phyloP scores from a whole-genome alignment of 2,888 invertebrate species.

The Hemicrepidius hirtus region DNA sequence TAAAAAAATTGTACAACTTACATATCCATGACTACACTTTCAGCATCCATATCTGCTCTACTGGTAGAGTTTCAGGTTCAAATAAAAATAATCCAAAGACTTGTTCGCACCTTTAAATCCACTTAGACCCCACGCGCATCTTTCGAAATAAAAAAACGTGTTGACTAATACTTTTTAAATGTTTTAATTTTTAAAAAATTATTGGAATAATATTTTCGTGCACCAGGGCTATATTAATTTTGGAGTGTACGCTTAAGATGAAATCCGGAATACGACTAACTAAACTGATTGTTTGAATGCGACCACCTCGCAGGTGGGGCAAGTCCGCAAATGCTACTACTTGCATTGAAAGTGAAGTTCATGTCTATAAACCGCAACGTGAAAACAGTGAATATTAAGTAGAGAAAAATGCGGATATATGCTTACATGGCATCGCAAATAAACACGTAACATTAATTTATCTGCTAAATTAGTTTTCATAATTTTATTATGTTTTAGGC shows the following conservation, averaged over 20 bases:
- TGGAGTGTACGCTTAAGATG: conserved; percentile 38
- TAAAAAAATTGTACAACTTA: too few species aligned
- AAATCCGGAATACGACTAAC: conserved; percentile 43
- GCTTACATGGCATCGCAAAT: not conserved
- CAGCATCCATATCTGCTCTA: not conserved
- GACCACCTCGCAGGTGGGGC: conserved; percentile 35
- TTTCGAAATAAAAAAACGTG: not conserved
- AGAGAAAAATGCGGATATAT: conserved; percentile 31
- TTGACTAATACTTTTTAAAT: too few species aligned
- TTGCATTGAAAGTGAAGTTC: conserved; percentile 42
- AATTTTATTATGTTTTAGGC: too few species aligned
- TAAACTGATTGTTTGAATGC: conserved; percentile 39
- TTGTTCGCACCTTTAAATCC: not conserved
- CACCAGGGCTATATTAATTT: not conserved
- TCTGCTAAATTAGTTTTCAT: not conserved
- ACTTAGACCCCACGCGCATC: not conserved
- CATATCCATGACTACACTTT: not conserved
- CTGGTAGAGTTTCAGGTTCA: not conserved
- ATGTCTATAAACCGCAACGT: conserved; percentile 37
- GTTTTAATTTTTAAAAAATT: too few species aligned
- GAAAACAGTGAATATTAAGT: conserved; percentile 42
- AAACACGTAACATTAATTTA: not conserved
- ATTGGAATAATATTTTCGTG: not conserved
- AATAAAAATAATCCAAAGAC: conserved; percentile 3
- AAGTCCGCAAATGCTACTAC: conserved; percentile 13